These are phyloP conservation scores for Probaryconus sp. DNA, from an alignment of 1,140 invertebrate genomes.

Conservation along the genomic window DNA sequence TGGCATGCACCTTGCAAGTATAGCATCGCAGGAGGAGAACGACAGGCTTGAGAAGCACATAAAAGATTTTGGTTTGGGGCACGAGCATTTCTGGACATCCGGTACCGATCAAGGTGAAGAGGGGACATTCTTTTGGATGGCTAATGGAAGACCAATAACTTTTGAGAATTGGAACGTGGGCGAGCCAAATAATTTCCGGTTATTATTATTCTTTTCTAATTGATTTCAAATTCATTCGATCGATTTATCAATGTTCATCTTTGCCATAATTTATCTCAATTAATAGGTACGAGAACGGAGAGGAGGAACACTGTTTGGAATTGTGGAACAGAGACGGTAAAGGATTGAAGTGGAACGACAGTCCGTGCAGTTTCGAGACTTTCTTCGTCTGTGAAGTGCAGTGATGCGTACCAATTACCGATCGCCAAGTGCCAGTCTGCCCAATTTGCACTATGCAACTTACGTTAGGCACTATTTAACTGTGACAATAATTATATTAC, in stretches of 20 bases:
- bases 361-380: constrained; percentile 94
- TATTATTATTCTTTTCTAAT: constrained; percentile 10
- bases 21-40: constrained; percentile 92
- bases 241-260: not conserved
- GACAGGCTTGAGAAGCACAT: constrained; percentile 91
- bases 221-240: not conserved
- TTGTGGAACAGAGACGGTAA: constrained; percentile 95
- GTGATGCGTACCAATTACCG: constrained; percentile 71
- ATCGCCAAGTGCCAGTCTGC: no score
- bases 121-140: constrained; percentile 95
- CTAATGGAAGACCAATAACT: constrained; percentile 90
- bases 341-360: constrained; percentile 95
- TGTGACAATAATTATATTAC: no score
- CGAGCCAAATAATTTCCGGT: constrained; percentile 92
- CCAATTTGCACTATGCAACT: no score
- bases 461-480: no score
- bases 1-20: constrained; percentile 93
- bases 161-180: constrained; percentile 96
- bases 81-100: constrained; percentile 95
- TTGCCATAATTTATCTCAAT: not conserved
- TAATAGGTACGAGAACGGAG: constrained; percentile 89
- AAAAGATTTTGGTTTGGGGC: constrained; percentile 88
- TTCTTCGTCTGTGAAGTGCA: constrained; percentile 94
- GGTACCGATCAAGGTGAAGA: constrained; percentile 94
- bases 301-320: constrained; percentile 94